A percentile compares a stretch with the other conserved stretches of the same genome.
These are phyloP conservation scores for Latheticus oryzae DNA, from an alignment of 2,888 invertebrate species.

Conservation along the genomic window DNA sequence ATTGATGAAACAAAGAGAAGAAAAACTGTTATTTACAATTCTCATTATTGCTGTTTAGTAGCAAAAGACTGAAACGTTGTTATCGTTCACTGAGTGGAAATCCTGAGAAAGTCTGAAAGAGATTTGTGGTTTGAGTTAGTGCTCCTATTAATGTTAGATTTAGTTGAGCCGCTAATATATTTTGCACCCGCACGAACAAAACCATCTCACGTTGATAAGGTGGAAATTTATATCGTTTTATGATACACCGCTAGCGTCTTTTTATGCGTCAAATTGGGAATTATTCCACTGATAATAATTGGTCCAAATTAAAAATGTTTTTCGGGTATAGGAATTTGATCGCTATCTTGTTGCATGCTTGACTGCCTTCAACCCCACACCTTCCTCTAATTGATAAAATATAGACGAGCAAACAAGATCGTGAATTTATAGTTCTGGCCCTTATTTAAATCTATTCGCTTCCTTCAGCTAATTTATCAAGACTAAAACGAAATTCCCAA, in stretches of 20 bases:
- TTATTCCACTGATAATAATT: no score
- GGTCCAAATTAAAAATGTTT: neutral
- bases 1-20: neutral
- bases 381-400: conserved; percentile 29
- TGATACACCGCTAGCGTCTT: conserved; percentile 37
- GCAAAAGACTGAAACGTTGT: conserved; percentile 5
- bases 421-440: conserved; percentile 28
- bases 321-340: conserved; percentile 19
- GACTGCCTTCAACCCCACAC: conserved; percentile 8
- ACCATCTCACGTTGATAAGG: conserved; percentile 33
- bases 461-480: conserved; percentile 23
- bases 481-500: conserved; percentile 5
- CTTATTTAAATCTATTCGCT: conserved; percentile 25
- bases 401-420: conserved; percentile 31
- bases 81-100: conserved; percentile 20
- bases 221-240: conserved; percentile 35
- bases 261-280: conserved; percentile 12
- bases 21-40: neutral
- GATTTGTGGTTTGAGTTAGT: conserved; percentile 38
- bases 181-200: conserved; percentile 25
- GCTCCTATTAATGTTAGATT: conserved; percentile 41
- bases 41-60: no score
- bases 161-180: conserved; percentile 40
- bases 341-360: conserved; percentile 23
- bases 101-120: conserved; percentile 26